Base-by-base conservation (phyloP, 1,140 invertebrate species). In the Cyclargus thomasi region DNA sequence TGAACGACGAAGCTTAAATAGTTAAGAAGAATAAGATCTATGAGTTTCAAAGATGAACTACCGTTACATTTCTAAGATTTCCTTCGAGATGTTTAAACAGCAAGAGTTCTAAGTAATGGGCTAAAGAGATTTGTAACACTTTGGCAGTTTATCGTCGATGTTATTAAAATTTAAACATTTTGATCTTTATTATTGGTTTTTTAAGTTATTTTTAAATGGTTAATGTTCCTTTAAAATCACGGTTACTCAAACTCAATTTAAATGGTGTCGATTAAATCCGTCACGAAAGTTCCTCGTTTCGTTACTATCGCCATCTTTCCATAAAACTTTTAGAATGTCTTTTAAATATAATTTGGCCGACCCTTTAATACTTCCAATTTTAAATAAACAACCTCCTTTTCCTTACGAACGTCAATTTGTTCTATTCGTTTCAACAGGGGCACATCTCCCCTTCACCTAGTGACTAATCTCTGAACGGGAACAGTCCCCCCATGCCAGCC, bases 381-480 rank as follows among this genome's bases (percentile, higher is more conserved):
- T 11, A 59, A 59, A 16, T 16, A 47, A 59, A 59, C 2, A 55
- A 55, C 11, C 55, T 59, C 20, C 18, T 21, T 20, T 21, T 20
- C 7, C 1, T 2, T 18, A 59, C 1, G 55, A 59, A 59, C 20
- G 2, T 59, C 55, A 11, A 53, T 10, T 21, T 66, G 35, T 64
- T 35, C 63, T 23, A 62, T 64, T 57, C 11, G 29, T 57, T 14
- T 55, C 18, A 66, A 66, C 17, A 66, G 65, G 53, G 65, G 65
- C 23, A 59, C 7, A 5, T 20, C 65, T 59, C 53, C 65, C 65
- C 65, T 55, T 29, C 17, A n/a, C 1, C 10, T 65, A 2, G 16
- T 29, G 63, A 63, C 73, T 86, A 91, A 68, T 91, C 88, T 7
- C 90, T 72, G 72, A 91, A 91, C 0, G 89, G 88, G 74, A 91